Evolutionary conservation across 2,113 vertebrate species (phyloP), one percentile per base, ranked within the genome.

Genomic region (Poecile atricapillus): DNA sequence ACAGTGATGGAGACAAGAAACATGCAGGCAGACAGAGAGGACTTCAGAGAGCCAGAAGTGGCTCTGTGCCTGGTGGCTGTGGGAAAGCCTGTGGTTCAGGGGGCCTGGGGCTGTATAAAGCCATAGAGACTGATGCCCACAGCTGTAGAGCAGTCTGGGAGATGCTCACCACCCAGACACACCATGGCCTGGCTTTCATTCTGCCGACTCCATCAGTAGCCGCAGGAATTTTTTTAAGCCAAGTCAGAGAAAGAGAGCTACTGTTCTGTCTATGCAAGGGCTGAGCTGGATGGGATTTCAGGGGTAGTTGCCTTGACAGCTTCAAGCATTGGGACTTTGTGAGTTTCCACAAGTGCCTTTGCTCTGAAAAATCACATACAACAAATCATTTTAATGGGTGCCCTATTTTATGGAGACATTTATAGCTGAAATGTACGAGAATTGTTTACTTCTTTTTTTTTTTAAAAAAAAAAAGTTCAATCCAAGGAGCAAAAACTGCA

Each of bases 301-400:
- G 76, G 76, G 56, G 64, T 94, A 94, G 96, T 93, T 96, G 92
- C 93, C 88, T 93, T 93, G 88, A 96, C 94, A 95, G 92, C 90
- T 96, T 93, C 90, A 92, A 92, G 76, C 76, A 46, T 60, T 88
- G 88, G 73, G 93, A 75, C 64, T 94, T 92, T 71, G 75, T 92
- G 92, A 96, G 69, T 94, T 97, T 96, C 92, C 88, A 96, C 90
- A 80, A 93, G 76, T 0, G 60, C 64, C 53, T 95, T 90, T 86
- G 73, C 88, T 92, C 85, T 56, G 60, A 94, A 92, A 94, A 93
- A 88, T 95, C 79, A 39, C 88, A 90, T 94, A 87, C 94, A 96
- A 93, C 93, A 95, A 96, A 97, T 97, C 94, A 96, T 96, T 96
- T 96, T 96, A 96, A 95, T 96, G 93, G 71, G 60, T 83, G 68